phyloP scores from a whole-genome alignment of 2,113 vertebrate species.

The Rhea pennata region DNA sequence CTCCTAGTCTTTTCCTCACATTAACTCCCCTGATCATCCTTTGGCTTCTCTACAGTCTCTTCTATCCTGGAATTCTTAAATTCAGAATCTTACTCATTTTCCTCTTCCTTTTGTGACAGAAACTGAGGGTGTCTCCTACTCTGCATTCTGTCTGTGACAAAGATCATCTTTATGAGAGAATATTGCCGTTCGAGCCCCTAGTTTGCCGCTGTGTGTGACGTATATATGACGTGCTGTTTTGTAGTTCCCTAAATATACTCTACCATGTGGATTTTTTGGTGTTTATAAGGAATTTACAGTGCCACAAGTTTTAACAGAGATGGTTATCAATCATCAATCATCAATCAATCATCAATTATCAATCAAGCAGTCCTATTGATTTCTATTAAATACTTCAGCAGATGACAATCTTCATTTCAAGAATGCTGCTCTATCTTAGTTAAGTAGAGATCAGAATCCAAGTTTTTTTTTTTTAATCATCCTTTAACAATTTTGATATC shows the following conservation, averaged over 20 bases:
- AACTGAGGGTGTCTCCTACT: background rate
- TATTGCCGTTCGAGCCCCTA: background rate
- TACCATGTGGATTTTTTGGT: background rate
- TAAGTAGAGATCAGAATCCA: background rate
- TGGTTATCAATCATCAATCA: too few species aligned
- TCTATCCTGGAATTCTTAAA: background rate
- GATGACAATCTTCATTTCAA: background rate
- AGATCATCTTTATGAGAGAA: background rate
- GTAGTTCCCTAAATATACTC: background rate
- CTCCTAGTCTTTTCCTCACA: background rate
- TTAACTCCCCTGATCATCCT: background rate
- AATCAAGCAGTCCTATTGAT: background rate
- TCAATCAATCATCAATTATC: too few species aligned
- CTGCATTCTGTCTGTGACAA: background rate
- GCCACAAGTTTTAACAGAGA: background rate
- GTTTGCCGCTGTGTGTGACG: background rate
- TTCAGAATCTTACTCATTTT: background rate
- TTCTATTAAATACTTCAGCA: background rate
- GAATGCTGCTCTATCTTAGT: background rate
- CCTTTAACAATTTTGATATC: background rate
- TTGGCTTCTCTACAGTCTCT: background rate
- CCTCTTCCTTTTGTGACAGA: background rate
- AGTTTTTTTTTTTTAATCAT: background rate
- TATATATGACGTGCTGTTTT: background rate
- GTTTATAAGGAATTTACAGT: background rate